Base-by-base conservation (phyloP, 1,140 invertebrate species). In the Uloborus diversus region DNA sequence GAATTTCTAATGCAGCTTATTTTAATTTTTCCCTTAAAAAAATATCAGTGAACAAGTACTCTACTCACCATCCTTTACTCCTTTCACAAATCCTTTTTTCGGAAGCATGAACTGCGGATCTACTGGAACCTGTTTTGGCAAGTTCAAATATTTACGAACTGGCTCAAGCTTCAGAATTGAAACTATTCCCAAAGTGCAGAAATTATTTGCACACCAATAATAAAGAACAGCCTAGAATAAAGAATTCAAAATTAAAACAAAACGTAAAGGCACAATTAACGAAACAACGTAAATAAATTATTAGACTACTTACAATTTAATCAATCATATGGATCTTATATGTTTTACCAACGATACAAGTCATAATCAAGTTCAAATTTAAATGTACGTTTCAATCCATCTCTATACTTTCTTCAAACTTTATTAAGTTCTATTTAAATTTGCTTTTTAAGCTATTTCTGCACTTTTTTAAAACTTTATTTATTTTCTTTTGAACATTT, bases 151-250 rank as follows among this genome's bases (percentile, higher is more conserved):
- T 25, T 90, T 87, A 83, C 93, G 87, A 2, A 98, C 90, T 49
- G 85, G 84, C 14, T 94, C 92, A 70, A 95, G 89, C 86, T 90
- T 93, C 11, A 99, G 87, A 59, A 97, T 47, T 13, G 89, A 88
- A 23, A 94, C 93, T 92, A 98, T 96, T 0, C 89, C 57, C 5
- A 99, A 84, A 0, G 96, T 97, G 75, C 97, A 91, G n/a, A 93
- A 88, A 86, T 99, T 99, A 69, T 91, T 93, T 30, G 93, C 91
- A 33, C 90, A 88, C 97, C 97, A 99, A 85, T 99, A 99, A 47
- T 92, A 91, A 27, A 96, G 87, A 84, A 99, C 91, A 17, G 93
- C 95, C 92, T 92, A 86, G 83, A 81, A 79, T 82, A 81, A 76
- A 27, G 5, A 20, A 53, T 28, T 4, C 61, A 80, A 79, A 14